Evolutionary conservation across 2,888 invertebrate species (phyloP).

Genomic region (Xestoiulus laeticollis): DNA sequence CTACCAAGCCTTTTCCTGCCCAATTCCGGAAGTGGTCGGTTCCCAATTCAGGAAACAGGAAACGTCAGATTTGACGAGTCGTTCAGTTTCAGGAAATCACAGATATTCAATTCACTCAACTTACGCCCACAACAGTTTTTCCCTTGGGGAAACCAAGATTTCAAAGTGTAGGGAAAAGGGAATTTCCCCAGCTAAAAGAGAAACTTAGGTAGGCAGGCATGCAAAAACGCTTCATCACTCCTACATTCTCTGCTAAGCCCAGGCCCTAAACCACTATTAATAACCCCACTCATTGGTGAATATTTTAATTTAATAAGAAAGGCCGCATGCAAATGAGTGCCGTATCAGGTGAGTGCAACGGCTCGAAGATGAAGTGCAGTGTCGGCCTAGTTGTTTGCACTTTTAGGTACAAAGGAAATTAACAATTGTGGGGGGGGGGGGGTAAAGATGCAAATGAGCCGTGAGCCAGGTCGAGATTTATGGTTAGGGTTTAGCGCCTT

Average conservation of each 20-base stretch:
- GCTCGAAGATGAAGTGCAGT: background rate
- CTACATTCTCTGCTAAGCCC: background rate
- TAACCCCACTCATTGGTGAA: slow-evolving; percentile 9
- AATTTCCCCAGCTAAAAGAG: no score
- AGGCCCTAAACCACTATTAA: background rate
- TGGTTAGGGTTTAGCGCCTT: background rate
- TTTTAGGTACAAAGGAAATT: background rate
- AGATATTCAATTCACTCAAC: no score
- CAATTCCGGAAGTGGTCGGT: no score
- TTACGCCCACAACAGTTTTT: no score
- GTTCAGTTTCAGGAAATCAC: no score
- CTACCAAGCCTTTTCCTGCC: no score
- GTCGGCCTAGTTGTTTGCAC: background rate
- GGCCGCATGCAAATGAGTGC: slow-evolving; percentile 1
- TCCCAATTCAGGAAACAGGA: no score
- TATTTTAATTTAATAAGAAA: slow-evolving; percentile 9
- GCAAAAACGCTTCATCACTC: background rate
- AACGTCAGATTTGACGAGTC: no score
- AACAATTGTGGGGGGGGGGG: background rate
- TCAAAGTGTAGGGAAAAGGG: no score
- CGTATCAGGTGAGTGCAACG: background rate
- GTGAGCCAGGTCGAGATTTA: slow-evolving; percentile 1
- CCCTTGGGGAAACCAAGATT: no score
- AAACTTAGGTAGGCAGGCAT: no score
- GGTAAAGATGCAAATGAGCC: slow-evolving; percentile 9